Evolutionary conservation across 2,888 invertebrate genomes (phyloP), one percentile per base, ranked within the genome.

Genomic region (Griposia aprilina): DNA sequence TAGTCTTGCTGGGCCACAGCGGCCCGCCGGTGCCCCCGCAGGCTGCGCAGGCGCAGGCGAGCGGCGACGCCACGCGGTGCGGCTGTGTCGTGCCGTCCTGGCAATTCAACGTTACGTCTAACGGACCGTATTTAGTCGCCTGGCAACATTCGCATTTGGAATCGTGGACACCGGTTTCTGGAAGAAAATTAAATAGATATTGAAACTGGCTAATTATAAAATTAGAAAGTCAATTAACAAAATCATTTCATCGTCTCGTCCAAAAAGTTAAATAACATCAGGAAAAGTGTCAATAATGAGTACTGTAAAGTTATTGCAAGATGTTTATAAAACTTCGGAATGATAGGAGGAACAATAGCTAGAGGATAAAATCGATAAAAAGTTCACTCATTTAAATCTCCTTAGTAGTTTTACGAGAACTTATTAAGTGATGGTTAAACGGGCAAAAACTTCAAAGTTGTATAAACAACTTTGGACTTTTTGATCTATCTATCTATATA

Each of bases 121-220:
- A 67, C 15, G 92, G 86, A n/a, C 89, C 87, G 90, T 95, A 96
- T 67, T 90, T 79, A 0, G 86, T 81, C 15, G 97, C 97, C 65
- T 93, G 94, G 91, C 97, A 98, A 89, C 98, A 98, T 79, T 97
- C 96, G 92, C 98, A 97, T 78, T 92, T 90, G 1, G 96, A 93
- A 85, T 97, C 97, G 91, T 98, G 97, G 71, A 92, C 89, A 68
- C 97, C 97, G 0, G 97, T 97, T 85, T 94, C 97, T 97, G 91
- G 13, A 59, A 57, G 6, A 72, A 11, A 23, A 52, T 36, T 36
- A 52, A 20, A 20, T 13, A 13, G 0, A 17, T 52, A n/a, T 75
- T 69, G 15, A 50, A 20, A 26, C 41, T 26, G 6, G n/a, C 13
- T 57, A 2, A 2, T 20, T 7, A n/a, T 5, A 15, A 52, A 30